These are phyloP conservation scores for Antheraea assamensis DNA, from an alignment of 2,888 invertebrate genomes.

Conservation along the genomic window DNA sequence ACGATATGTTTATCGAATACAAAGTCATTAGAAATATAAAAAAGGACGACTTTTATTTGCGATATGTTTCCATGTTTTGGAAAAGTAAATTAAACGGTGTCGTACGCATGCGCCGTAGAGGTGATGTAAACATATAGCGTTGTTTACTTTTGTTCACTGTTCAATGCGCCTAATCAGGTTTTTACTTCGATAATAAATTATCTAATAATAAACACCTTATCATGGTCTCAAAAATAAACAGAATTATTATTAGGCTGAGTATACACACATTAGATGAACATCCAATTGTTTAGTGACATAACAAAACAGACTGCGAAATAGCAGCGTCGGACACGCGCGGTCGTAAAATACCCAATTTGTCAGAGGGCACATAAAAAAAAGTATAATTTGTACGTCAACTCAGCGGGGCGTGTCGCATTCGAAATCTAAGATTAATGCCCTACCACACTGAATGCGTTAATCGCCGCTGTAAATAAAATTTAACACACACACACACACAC, in stretches of 20 bases:
- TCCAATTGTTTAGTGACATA: slow-evolving; percentile 14
- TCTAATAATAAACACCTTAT: no score
- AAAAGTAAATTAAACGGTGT: no score
- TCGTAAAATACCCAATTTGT: slow-evolving; percentile 69
- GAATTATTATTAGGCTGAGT: background rate
- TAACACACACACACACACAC: background rate
- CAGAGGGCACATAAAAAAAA: slow-evolving; percentile 54
- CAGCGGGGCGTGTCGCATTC: slow-evolving; percentile 32
- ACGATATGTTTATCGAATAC: no score
- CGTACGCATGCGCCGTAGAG: no score
- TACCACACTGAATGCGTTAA: background rate
- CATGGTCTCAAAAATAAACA: background rate
- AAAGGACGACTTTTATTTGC: no score
- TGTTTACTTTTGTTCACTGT: no score
- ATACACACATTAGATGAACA: background rate
- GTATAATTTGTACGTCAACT: slow-evolving; percentile 49
- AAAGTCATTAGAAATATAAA: no score
- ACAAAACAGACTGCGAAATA: slow-evolving; percentile 18
- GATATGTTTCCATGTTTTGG: no score
- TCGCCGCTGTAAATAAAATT: background rate
- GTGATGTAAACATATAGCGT: no score
- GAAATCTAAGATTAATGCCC: slow-evolving; percentile 3
- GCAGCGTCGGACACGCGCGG: slow-evolving; percentile 20
- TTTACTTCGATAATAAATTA: no score
- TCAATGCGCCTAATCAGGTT: no score